Evolutionary conservation across 1,140 invertebrate species (phyloP).

Genomic region (Tribolium madens): DNA sequence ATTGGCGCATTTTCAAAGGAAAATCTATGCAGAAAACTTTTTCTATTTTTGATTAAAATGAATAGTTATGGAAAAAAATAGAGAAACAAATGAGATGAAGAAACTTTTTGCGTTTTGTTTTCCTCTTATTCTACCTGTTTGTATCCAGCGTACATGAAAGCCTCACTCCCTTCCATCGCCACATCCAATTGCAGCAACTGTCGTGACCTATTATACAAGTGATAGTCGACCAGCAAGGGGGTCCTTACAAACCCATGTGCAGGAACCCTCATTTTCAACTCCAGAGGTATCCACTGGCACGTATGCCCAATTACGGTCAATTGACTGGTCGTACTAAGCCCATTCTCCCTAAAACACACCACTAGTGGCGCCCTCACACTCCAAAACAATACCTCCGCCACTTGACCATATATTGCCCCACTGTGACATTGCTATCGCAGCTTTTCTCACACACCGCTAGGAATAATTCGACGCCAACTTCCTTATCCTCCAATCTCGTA

Average conservation of each 20-base stretch:
- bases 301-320: conserved; percentile 71
- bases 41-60: too few relatives aligned
- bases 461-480: conserved; percentile 69
- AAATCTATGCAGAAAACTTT: too few relatives aligned
- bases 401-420: conserved; percentile 80
- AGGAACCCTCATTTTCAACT: conserved; percentile 78
- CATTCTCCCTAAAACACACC: conserved; percentile 54
- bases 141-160: conserved; percentile 92
- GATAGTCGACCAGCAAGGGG: conserved; percentile 78
- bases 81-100: too few relatives aligned
- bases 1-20: too few relatives aligned
- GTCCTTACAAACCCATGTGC: conserved; percentile 80
- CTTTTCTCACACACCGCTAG: conserved; percentile 65
- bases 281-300: conserved; percentile 78
- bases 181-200: conserved; percentile 80
- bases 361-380: not conserved
- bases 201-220: conserved; percentile 78
- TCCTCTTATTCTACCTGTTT: conserved; percentile 75
- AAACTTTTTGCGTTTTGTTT: too few relatives aligned
- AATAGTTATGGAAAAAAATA: too few relatives aligned
- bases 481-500: conserved; percentile 64
- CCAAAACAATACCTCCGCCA: conserved; percentile 76
- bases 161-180: conserved; percentile 84
- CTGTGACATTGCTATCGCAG: conserved; percentile 53
- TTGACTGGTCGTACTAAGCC: conserved; percentile 66